Percentiles rank a stretch among this genome's conserved stretches.
phyloP scores from a whole-genome alignment of 37 sponge, comb jelly and placozoan genomes.

The Axinella damicornis region DNA sequence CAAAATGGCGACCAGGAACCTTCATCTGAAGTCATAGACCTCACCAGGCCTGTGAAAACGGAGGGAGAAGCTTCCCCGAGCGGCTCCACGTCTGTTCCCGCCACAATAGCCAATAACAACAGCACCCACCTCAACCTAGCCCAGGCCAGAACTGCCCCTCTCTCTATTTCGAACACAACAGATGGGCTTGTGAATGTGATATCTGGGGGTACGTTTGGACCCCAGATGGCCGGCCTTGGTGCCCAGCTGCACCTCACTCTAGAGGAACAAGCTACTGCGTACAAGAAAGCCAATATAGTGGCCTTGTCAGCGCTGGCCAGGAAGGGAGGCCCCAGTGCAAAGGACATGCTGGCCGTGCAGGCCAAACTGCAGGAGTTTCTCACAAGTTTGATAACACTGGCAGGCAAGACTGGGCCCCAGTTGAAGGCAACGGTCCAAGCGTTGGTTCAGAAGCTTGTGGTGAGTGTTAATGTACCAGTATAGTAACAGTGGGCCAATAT shows the following conservation, averaged over 20 bases:
- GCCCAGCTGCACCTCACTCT: slow-evolving; percentile 32
- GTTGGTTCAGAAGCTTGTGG: slow-evolving; percentile 80
- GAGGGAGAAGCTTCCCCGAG: slow-evolving; percentile 63
- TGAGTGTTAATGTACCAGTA: slow-evolving; percentile 50
- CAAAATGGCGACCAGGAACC: slow-evolving; percentile 23
- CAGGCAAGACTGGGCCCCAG: slow-evolving; percentile 54
- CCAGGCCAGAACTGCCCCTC: neutral
- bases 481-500: neutral
- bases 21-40: neutral
- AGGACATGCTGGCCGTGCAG: slow-evolving; percentile 60
- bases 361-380: slow-evolving; percentile 81
- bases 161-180: neutral
- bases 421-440: slow-evolving; percentile 64
- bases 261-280: slow-evolving; percentile 56
- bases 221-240: neutral
- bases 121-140: neutral
- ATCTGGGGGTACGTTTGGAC: slow-evolving; percentile 6
- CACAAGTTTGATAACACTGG: slow-evolving; percentile 71
- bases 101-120: neutral
- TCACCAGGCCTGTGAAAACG: slow-evolving; percentile 54
- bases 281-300: slow-evolving; percentile 55
- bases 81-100: slow-evolving; percentile 15
- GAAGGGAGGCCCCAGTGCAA: slow-evolving; percentile 57
- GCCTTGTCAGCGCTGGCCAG: slow-evolving; percentile 52
- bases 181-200: neutral